Evolutionary conservation across 2,888 invertebrate species (phyloP).

Genomic region (Rotaria macrura): DNA sequence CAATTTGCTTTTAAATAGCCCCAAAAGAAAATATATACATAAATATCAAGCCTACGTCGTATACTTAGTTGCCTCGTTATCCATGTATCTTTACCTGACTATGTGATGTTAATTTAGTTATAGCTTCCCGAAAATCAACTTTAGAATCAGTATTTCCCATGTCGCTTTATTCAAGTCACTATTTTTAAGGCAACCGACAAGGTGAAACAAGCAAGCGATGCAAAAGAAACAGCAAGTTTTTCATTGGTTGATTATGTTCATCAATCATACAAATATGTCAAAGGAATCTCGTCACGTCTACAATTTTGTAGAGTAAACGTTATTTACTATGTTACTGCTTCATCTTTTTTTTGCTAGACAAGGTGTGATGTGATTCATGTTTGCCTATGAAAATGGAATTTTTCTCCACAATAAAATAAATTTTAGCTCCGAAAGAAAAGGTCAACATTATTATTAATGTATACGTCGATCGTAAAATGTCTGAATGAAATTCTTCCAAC

Average conservation of each 20-base stretch:
- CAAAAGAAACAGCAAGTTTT: neutral
- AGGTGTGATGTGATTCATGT: too few species aligned
- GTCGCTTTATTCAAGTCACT: neutral
- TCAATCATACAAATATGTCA: neutral
- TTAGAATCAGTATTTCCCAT: conserved; percentile 99
- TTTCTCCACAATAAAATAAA: too few species aligned
- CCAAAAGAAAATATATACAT: neutral
- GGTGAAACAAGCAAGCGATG: neutral
- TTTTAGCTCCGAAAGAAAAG: too few species aligned
- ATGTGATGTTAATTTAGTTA: conserved; percentile 60
- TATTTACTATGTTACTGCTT: too few species aligned
- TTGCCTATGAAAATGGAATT: too few species aligned
- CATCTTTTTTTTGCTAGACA: too few species aligned
- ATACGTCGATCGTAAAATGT: too few species aligned
- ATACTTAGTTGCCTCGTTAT: too few species aligned
- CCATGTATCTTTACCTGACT: conserved; percentile 12
- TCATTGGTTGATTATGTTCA: neutral
- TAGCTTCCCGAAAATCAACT: conserved; percentile 90
- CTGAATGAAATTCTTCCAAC: too few species aligned
- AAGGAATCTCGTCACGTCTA: neutral
- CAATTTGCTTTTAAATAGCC: conserved; percentile 66
- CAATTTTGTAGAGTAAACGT: too few species aligned
- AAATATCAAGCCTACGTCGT: too few species aligned
- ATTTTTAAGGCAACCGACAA: neutral
- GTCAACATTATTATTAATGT: too few species aligned